Conservation (phyloP, 23 tunicate genomes). For the Ciona savignyi region DNA sequence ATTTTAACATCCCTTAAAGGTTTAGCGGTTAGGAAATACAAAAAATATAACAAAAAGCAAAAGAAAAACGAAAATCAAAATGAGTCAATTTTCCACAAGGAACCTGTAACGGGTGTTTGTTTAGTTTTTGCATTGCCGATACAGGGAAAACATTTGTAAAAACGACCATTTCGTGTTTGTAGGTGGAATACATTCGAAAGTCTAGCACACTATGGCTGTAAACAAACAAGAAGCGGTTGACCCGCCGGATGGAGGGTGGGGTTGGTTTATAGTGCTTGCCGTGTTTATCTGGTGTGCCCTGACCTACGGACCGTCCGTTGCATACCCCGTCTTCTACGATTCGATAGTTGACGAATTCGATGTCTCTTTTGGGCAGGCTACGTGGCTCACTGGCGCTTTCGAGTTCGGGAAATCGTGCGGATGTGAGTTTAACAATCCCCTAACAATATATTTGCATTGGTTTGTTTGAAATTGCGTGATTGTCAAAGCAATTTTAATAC, state of each 20-base stretch:
- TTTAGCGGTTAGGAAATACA: too few relatives aligned
- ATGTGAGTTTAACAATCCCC: conserved; percentile 6
- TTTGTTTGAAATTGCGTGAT: too few relatives aligned
- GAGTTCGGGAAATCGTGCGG: conserved; percentile 20
- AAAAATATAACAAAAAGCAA: too few relatives aligned
- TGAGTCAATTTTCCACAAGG: too few relatives aligned
- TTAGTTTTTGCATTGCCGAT: too few relatives aligned
- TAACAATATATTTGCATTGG: too few relatives aligned
- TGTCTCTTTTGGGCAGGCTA: conserved; percentile 13
- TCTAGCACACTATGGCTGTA: background rate
- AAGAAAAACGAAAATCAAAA: too few relatives aligned
- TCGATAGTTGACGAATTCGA: conserved; percentile 15
- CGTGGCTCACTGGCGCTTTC: conserved; percentile 22
- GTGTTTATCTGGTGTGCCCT: background rate
- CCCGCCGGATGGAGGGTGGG: conserved; percentile 32
- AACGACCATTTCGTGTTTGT: background rate
- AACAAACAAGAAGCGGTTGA: background rate
- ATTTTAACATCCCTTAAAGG: too few relatives aligned
- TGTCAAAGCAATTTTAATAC: too few relatives aligned
- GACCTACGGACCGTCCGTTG: background rate
- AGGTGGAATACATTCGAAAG: background rate
- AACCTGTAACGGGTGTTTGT: too few relatives aligned
- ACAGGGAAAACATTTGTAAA: too few relatives aligned
- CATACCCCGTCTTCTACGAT: conserved; percentile 11
- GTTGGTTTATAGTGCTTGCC: background rate